Evolutionary conservation across 1,140 invertebrate genomes (phyloP), one percentile per base, ranked within the genome.

Genomic region (Chrysoperla carnea): DNA sequence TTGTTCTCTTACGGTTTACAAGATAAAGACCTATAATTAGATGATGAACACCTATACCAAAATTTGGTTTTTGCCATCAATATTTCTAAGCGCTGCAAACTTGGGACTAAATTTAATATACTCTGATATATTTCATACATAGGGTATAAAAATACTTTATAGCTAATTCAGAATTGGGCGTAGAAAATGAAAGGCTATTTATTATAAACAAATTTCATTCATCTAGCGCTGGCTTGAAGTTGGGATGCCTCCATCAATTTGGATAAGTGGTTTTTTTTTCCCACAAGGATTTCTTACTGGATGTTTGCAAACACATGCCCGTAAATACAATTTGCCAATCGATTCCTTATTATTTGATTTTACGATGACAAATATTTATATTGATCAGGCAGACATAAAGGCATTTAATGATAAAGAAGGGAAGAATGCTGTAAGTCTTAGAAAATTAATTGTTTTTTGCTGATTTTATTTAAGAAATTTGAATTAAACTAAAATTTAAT

Each of bases 281-380:
- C 86, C 87, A 0, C 88, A 92, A 70, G 86, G 86, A 33, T 85
- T 93, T 54, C 68, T 92, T 42, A 92, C 88, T 6, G 86, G 84
- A 5, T 73, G 81, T 11, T 62, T 90, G 39, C 89, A 92, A 63
- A 86, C 86, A 1, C 80, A 78, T 59, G 83, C 87, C 1, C 66
- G 88, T 31, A 82, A 81, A 51, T 83, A 87, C 48, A 69, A 76
- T 29, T 70, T 85, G 37, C 85, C 89, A 1, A 90, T 92, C 29
- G 88, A 92, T 62, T 74, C 81, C 40, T 62, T 93, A 1, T 77
- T 77, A 57, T 83, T 90, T 50, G 76, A 88, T 53, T 92, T 85
- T 58, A 54, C 63, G 13, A 52, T 78, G 2, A 57, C 67, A 7
- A 60, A 66, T 4, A 50, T 66, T 2, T 58, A 73, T 45, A 52